phyloP scores from a whole-genome alignment of 2,797 vertebrate species.

The Psittacula echo region DNA sequence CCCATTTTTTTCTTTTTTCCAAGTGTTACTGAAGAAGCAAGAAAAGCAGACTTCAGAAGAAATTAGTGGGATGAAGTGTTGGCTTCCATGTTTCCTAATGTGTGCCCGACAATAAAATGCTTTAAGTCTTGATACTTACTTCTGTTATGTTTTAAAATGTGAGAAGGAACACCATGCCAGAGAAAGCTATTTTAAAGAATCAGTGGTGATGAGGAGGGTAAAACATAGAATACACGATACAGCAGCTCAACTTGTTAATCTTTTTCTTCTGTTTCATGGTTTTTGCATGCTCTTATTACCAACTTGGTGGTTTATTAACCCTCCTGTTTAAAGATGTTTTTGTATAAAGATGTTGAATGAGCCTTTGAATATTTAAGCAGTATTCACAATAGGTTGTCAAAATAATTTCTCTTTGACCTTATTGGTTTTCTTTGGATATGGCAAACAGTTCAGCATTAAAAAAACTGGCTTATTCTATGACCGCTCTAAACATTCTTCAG shows the following conservation, averaged over 20 bases:
- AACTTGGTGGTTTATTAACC: background rate
- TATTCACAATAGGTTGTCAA: background rate
- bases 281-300: background rate
- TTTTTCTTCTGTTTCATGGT: background rate
- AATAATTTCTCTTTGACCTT: background rate
- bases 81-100: background rate
- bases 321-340: background rate
- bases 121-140: background rate
- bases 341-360: background rate
- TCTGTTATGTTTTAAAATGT: background rate
- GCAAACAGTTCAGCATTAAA: background rate
- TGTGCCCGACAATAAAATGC: background rate
- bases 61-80: background rate
- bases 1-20: rapidly evolving
- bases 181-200: background rate
- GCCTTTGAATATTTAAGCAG: background rate
- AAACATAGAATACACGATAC: background rate
- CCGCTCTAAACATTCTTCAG: background rate
- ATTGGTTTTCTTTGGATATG: background rate
- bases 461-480: background rate
- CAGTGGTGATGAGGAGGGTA: background rate
- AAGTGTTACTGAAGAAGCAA: background rate
- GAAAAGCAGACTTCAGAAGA: conserved; percentile 11
- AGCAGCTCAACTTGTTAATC: background rate
- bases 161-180: background rate